phyloP scores from a whole-genome alignment of 2,113 vertebrate genomes.

The Pogona vitticeps region DNA sequence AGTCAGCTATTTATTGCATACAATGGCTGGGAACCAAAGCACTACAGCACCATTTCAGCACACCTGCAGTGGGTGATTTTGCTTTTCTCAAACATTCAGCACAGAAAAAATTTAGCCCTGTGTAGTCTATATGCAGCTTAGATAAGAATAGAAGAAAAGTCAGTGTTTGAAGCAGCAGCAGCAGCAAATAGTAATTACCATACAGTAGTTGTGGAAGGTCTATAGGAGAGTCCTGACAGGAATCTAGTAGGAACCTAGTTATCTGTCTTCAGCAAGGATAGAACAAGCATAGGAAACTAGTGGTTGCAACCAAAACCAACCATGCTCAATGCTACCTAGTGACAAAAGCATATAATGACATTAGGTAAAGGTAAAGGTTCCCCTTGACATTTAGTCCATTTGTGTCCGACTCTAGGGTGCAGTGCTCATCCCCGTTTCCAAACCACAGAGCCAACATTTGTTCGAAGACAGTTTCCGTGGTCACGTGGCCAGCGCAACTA shows the following conservation, averaged over 20 bases:
- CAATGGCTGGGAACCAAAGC: not conserved
- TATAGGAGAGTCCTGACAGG: not conserved
- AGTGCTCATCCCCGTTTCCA: no score
- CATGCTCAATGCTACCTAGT: not conserved
- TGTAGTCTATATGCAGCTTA: not conserved
- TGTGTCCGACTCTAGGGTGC: no score
- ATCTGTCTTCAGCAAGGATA: not conserved
- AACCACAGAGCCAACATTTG: no score
- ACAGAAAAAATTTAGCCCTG: not conserved
- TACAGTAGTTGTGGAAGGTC: not conserved
- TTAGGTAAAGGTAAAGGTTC: no score
- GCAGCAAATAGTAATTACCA: not conserved
- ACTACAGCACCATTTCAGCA: not conserved
- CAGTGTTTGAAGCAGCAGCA: not conserved
- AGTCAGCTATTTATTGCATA: slow-evolving; percentile 1
- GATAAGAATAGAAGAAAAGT: not conserved
- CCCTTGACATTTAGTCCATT: no score
- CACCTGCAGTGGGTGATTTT: not conserved
- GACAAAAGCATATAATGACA: not conserved
- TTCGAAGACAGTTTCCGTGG: no score
- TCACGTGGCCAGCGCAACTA: no score
- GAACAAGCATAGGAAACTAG: not conserved
- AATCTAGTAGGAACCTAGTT: not conserved
- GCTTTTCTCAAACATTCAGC: not conserved
- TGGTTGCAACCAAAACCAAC: not conserved